phyloP scores from a whole-genome alignment of 1,140 invertebrate genomes.

The Drosophila navojoa region DNA sequence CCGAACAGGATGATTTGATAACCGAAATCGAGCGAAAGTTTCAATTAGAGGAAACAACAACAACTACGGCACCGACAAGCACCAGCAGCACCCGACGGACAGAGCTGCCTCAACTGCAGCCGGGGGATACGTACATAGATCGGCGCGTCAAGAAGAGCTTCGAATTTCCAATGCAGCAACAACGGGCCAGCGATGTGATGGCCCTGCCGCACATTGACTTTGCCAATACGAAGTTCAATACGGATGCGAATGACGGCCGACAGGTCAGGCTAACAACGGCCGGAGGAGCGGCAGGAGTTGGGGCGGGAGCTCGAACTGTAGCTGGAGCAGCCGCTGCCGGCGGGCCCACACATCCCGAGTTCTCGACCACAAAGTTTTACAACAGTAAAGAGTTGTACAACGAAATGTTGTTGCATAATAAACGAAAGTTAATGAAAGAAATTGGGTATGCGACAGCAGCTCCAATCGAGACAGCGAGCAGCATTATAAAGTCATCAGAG shows the following conservation, averaged over 20 bases:
- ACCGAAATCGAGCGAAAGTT: constrained; percentile 82
- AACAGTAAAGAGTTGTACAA: constrained; percentile 83
- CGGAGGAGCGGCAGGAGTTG: not conserved
- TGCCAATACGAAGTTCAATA: constrained; percentile 81
- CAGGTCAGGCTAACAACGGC: not conserved
- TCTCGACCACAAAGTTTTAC: constrained; percentile 83
- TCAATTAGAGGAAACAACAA: constrained; percentile 70
- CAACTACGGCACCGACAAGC: constrained; percentile 4
- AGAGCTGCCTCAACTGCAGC: constrained; percentile 22
- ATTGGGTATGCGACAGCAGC: constrained; percentile 6
- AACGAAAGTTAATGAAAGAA: constrained; percentile 76
- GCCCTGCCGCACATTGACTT: constrained; percentile 75
- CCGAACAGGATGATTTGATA: constrained; percentile 77
- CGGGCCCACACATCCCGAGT: constrained; percentile 69
- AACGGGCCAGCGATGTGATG: constrained; percentile 69
- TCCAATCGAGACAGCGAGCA: constrained; percentile 20
- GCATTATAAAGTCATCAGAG: constrained; percentile 69
- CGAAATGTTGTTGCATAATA: constrained; percentile 80
- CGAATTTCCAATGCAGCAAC: constrained; percentile 74
- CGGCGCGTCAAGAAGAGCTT: constrained; percentile 82
- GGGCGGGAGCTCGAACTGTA: constrained; percentile 5
- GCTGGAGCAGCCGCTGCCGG: constrained; percentile 5
- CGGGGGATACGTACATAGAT: constrained; percentile 69
- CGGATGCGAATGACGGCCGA: constrained; percentile 39
- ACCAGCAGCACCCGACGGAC: not conserved